Evolutionary conservation across 2,113 vertebrate genomes (phyloP), one percentile per base, ranked within the genome.

Genomic region (Amphilophus citrinellus): DNA sequence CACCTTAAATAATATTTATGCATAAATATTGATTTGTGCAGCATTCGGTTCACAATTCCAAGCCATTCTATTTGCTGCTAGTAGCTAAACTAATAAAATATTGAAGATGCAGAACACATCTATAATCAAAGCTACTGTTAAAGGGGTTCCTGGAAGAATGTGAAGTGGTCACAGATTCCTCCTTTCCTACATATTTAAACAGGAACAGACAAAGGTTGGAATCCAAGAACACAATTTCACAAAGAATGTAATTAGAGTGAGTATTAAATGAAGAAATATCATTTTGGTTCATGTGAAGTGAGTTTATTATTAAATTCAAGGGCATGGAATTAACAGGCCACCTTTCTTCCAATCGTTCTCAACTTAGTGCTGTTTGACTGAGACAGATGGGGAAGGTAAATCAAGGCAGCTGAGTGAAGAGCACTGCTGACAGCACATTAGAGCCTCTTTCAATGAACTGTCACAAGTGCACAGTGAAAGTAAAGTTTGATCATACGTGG

Each of bases 371-470:
- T 84, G 87, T 87, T 91, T 93, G 93, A 94, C 93, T 91, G 92
- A 94, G 94, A 94, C 94, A 95, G 94, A 95, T 95, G 95, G 94
- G 87, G 86, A 90, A 95, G 94, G 95, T 95, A 94, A 95, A 95
- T 95, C 95, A 94, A 93, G 93, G 93, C 94, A 93, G 93, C 93
- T 94, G 93, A 95, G 95, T 91, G 94, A 92, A 95, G 95, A 95
- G 93, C 87, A 68, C 90, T 87, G 93, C 91, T 96, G 95, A 95
- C 95, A 95, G 95, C 93, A 92, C 95, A 96, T 96, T 96, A 96
- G 91, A 95, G 94, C 94, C 90, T 94, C 94, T 94, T 94, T 93
- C 91, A 94, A 94, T 94, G 89, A 95, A 95, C 94, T 96, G 95
- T 95, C 95, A 96, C 92, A 90, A 94, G 93, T 84, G 94, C 91